phyloP scores from a whole-genome alignment of 1,140 invertebrate genomes.

The Eciton burchellii region DNA sequence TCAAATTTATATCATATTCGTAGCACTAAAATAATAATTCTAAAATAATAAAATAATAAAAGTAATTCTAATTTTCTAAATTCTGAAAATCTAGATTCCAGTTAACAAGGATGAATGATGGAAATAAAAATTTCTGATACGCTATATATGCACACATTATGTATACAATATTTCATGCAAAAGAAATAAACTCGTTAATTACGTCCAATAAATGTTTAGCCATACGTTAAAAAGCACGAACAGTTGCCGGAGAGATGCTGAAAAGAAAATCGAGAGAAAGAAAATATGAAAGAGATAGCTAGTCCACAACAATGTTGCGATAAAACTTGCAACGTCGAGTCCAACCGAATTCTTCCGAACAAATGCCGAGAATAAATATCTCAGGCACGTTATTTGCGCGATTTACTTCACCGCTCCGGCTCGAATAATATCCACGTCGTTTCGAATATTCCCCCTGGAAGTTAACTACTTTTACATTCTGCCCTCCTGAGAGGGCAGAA shows the following conservation, averaged over 20 bases:
- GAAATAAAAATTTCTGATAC: no score
- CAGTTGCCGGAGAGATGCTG: background rate
- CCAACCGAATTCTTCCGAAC: conserved; percentile 42
- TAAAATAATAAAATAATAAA: no score
- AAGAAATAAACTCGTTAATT: conserved; percentile 10
- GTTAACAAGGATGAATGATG: background rate
- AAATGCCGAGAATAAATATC: conserved; percentile 50
- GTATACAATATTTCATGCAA: background rate
- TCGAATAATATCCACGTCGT: conserved; percentile 56
- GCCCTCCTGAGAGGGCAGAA: conserved; percentile 29
- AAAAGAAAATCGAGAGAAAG: background rate
- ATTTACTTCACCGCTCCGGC: conserved; percentile 19
- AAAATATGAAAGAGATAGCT: background rate
- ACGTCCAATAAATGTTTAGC: conserved; percentile 10
- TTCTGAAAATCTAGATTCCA: background rate
- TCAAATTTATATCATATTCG: background rate
- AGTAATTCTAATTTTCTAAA: background rate
- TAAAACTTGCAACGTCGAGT: conserved; percentile 42
- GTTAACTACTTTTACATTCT: conserved; percentile 60
- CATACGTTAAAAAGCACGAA: background rate
- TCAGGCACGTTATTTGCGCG: conserved; percentile 42
- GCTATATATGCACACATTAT: no score
- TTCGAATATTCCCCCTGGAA: conserved; percentile 55
- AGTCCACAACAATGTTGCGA: conserved; percentile 38
- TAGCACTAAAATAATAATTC: no score